A percentile compares a stretch with the other conserved stretches of the same genome.
Evolutionary conservation across 1,140 invertebrate genomes (phyloP).

Genomic region (Hormaphis cornu): DNA sequence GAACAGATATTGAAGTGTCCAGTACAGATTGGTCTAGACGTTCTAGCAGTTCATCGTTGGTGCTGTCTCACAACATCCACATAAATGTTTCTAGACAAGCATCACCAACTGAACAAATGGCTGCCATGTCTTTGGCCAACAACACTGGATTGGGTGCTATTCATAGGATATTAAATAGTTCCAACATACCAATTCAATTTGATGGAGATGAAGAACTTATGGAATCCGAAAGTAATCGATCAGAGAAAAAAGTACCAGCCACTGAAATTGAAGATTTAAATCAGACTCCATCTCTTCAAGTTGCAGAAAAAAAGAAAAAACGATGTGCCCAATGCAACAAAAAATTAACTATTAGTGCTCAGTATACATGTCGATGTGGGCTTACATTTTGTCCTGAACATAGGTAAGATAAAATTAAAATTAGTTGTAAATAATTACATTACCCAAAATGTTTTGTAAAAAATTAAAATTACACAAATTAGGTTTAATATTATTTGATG

Average conservation of each 20-base stretch:
- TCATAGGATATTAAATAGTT: conserved; percentile 22
- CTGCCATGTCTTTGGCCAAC: conserved; percentile 7
- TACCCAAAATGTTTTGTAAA: not conserved
- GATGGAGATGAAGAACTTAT: conserved; percentile 14
- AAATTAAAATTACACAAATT: too few species aligned
- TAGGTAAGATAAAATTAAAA: conserved; percentile 14
- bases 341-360: conserved; percentile 26
- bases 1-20: conserved; percentile 19
- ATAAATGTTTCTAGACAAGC: conserved; percentile 27
- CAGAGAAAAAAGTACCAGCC: not conserved
- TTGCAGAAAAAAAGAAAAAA: conserved; percentile 29
- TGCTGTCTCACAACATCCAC: conserved; percentile 15
- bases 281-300: not conserved
- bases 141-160: conserved; percentile 21
- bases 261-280: not conserved
- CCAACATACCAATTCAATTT: conserved; percentile 21
- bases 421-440: not conserved
- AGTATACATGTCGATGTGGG: conserved; percentile 34
- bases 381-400: conserved; percentile 31
- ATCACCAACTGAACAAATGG: conserved; percentile 28
- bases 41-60: conserved; percentile 15
- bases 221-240: conserved; percentile 7
- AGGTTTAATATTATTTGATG: too few species aligned
- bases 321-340: conserved; percentile 34
- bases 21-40: conserved; percentile 26